Conservation (phyloP, 2,888 invertebrate genomes). For the Drosophila engyochracea region DNA sequence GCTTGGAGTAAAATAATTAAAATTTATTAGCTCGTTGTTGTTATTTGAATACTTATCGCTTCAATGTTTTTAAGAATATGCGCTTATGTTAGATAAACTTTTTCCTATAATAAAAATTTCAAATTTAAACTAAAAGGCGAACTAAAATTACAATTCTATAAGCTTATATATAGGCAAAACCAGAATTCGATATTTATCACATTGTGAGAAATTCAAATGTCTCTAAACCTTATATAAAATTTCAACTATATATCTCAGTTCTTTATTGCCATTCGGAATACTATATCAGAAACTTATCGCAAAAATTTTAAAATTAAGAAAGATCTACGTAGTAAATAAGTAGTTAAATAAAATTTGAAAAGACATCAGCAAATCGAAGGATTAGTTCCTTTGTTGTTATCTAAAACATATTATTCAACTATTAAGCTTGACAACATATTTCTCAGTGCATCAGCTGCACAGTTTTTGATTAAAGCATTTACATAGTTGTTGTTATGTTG, state of each 20-base stretch:
- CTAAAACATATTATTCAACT: background rate
- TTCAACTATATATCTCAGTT: background rate
- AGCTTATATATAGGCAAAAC: background rate
- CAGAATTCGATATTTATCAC: background rate
- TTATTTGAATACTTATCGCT: background rate
- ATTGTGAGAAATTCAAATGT: background rate
- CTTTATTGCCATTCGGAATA: background rate
- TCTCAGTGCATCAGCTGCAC: background rate
- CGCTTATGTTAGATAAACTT: background rate
- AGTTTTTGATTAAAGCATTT: constrained; percentile 29
- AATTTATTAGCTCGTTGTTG: background rate
- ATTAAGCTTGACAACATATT: constrained; percentile 1
- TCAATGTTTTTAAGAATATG: background rate
- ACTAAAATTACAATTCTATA: background rate
- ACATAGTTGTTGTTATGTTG: constrained; percentile 10
- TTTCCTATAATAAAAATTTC: background rate
- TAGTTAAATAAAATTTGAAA: background rate
- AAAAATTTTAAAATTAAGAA: background rate
- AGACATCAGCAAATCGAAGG: background rate
- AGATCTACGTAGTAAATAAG: background rate
- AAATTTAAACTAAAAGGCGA: background rate
- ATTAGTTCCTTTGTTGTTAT: background rate
- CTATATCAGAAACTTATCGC: background rate
- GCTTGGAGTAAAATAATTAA: constrained; percentile 1
- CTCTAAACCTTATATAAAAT: background rate